These are phyloP conservation scores for Lophotis ruficrista DNA, from an alignment of 2,113 vertebrate genomes.

Conservation along the genomic window DNA sequence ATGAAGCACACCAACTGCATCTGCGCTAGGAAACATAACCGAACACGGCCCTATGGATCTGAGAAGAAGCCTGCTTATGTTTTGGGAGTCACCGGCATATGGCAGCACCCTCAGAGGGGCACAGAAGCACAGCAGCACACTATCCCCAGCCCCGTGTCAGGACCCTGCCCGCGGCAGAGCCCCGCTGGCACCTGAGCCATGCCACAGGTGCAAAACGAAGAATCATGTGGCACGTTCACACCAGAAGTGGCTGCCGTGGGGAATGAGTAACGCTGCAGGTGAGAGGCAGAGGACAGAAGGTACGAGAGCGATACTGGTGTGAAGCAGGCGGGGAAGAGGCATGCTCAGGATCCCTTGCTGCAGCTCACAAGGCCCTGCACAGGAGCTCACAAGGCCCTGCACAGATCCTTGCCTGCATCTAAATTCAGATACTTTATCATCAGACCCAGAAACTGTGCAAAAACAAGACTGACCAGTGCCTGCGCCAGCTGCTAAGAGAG, in stretches of 20 bases:
- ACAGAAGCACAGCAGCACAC: not conserved
- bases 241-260: not conserved
- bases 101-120: not conserved
- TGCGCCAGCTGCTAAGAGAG: not conserved
- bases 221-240: not conserved
- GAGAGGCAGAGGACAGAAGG: not conserved
- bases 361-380: too few species aligned
- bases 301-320: not conserved
- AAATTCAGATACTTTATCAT: not conserved
- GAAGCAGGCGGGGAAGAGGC: not conserved
- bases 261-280: not conserved
- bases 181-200: not conserved
- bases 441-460: not conserved
- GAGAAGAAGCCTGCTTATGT: not conserved
- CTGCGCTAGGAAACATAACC: fast-evolving
- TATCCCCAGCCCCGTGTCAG: not conserved
- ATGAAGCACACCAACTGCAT: not conserved
- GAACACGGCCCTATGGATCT: not conserved
- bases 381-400: not conserved
- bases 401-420: not conserved
- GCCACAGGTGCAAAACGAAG: not conserved
- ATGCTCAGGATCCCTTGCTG: not conserved
- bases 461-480: not conserved
- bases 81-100: fast-evolving
- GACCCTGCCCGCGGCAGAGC: not conserved